A percentile compares a stretch with the other conserved stretches of the same genome.
phyloP scores from a whole-genome alignment of 2,113 vertebrate genomes.

The western clawed frog (Xenopus tropicalis) region UCB_Xtro_10.0 CM004450.2:60315001-60315500 shows the following conservation, averaged over 20 bases:
- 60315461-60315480: background rate
- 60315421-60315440: background rate
- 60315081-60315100: too few relatives aligned
- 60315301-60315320: background rate
- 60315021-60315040: too few relatives aligned
- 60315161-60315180: too few relatives aligned
- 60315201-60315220: too few relatives aligned
- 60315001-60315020: too few relatives aligned
- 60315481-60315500: background rate
- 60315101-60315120: too few relatives aligned
- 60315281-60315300: background rate
- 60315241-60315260: background rate
- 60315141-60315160: too few relatives aligned
- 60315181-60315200: too few relatives aligned
- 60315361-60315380: conserved; percentile 1
- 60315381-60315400: background rate
- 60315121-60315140: too few relatives aligned
- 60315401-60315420: conserved; percentile 2
- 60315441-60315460: background rate
- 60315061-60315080: too few relatives aligned
- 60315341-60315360: conserved; percentile 1
- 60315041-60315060: too few relatives aligned
- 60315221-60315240: too few relatives aligned
- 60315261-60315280: background rate
- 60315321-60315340: background rate